Evolutionary conservation across 2,797 vertebrate species (phyloP).

Genomic region (Philypnodon macrostomus): DNA sequence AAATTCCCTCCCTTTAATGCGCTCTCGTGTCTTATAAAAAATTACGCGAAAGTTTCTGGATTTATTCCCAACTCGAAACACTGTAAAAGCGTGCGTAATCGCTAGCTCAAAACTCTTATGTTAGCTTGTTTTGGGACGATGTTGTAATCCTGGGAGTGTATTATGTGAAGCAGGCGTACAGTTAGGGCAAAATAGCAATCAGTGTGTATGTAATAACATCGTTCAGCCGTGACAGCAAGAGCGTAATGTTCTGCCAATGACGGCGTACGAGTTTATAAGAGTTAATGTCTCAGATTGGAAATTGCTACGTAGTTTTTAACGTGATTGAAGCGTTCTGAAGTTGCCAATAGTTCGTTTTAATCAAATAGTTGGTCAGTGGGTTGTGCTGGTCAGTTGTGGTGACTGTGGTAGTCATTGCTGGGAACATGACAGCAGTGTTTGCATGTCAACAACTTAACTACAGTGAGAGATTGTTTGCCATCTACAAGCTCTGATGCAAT

Average conservation of each 20-base stretch:
- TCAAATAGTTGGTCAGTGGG: not conserved
- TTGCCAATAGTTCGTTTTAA: slow-evolving; percentile 11
- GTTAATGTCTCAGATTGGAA: too few relatives aligned
- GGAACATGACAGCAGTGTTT: slow-evolving; percentile 16
- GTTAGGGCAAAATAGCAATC: slow-evolving; percentile 45
- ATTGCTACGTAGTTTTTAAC: too few relatives aligned
- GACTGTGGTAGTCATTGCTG: slow-evolving; percentile 1
- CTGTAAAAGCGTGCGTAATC: not conserved
- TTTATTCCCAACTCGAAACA: not conserved
- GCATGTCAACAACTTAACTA: not conserved
- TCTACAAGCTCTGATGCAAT: not conserved
- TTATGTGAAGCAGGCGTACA: slow-evolving; percentile 36
- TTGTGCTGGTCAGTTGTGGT: slow-evolving; percentile 35
- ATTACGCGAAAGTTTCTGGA: not conserved
- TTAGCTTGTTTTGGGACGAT: not conserved
- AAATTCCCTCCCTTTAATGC: too few relatives aligned
- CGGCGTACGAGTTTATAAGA: slow-evolving; percentile 27
- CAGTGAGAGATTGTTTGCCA: not conserved
- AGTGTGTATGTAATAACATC: slow-evolving; percentile 43
- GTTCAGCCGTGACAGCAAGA: slow-evolving; percentile 32
- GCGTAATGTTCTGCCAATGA: too few relatives aligned
- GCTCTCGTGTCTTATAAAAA: too few relatives aligned
- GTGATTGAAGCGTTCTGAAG: too few relatives aligned
- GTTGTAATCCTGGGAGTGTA: slow-evolving; percentile 22
- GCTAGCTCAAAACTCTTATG: slow-evolving; percentile 5